phyloP scores from a whole-genome alignment of 2,113 vertebrate species.

The Puntigrus tetrazona region DNA sequence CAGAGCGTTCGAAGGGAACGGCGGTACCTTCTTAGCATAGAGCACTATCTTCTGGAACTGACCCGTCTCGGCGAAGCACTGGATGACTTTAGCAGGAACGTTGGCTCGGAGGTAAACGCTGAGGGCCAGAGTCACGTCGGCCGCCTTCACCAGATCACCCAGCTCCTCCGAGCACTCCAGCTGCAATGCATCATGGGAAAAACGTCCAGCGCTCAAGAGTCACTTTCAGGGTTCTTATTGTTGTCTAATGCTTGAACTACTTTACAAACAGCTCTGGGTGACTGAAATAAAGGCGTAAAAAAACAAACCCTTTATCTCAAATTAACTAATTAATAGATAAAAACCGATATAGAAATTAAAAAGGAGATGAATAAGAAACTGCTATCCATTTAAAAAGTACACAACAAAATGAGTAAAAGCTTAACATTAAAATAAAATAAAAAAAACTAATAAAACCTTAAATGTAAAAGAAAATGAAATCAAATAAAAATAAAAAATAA shows the following conservation, averaged over 20 bases:
- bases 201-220: not conserved
- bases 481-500: too few relatives aligned
- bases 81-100: slow-evolving; percentile 92
- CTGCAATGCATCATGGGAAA: slow-evolving; percentile 60
- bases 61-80: slow-evolving; percentile 93
- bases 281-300: not conserved
- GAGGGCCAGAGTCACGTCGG: slow-evolving; percentile 87
- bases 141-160: slow-evolving; percentile 86
- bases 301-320: not conserved
- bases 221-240: not conserved
- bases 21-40: slow-evolving; percentile 89
- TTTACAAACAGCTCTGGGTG: not conserved
- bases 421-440: too few relatives aligned
- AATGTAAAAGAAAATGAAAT: too few relatives aligned
- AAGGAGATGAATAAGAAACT: too few relatives aligned
- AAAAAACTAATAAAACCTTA: too few relatives aligned
- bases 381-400: too few relatives aligned
- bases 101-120: slow-evolving; percentile 91
- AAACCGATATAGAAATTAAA: too few relatives aligned
- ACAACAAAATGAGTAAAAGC: too few relatives aligned
- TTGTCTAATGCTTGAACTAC: not conserved
- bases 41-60: slow-evolving; percentile 95
- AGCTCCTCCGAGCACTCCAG: slow-evolving; percentile 94
- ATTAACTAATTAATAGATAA: too few relatives aligned
- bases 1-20: not conserved